Evolutionary conservation across 2,113 vertebrate species (phyloP).

Genomic region (Corythoichthys haematopterus): DNA sequence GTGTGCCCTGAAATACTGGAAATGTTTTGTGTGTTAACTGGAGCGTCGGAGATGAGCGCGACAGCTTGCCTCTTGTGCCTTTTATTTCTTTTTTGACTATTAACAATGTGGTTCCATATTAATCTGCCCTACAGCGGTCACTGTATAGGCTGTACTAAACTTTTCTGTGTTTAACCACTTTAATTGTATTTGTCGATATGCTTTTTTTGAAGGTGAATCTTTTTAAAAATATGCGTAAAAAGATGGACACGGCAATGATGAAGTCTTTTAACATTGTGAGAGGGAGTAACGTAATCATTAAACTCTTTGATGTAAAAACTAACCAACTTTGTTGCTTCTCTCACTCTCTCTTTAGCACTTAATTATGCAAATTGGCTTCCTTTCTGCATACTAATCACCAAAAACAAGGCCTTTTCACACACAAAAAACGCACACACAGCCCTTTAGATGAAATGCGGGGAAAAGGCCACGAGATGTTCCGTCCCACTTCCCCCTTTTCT

Average conservation of each 20-base stretch:
- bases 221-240: slow-evolving; percentile 67
- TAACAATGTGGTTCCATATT: slow-evolving; percentile 81
- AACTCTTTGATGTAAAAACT: slow-evolving; percentile 82
- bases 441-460: slow-evolving; percentile 31
- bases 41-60: slow-evolving; percentile 75
- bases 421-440: slow-evolving; percentile 14
- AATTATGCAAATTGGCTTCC: slow-evolving; percentile 77
- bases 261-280: slow-evolving; percentile 74
- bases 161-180: slow-evolving; percentile 91
- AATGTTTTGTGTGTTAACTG: slow-evolving; percentile 61
- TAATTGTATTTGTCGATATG: slow-evolving; percentile 76
- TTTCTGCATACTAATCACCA: slow-evolving; percentile 88
- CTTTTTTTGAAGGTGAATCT: slow-evolving; percentile 56
- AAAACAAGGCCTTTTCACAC: slow-evolving; percentile 31
- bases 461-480: slow-evolving; percentile 43
- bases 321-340: slow-evolving; percentile 78
- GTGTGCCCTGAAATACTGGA: slow-evolving; percentile 52
- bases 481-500: slow-evolving; percentile 34
- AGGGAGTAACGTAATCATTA: slow-evolving; percentile 81
- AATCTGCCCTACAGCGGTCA: slow-evolving; percentile 90
- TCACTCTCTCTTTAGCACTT: slow-evolving; percentile 62
- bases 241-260: slow-evolving; percentile 73
- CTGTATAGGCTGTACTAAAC: slow-evolving; percentile 83
- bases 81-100: slow-evolving; percentile 52
- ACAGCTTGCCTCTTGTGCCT: slow-evolving; percentile 90